Evolutionary conservation across 1,140 invertebrate genomes (phyloP), one percentile per base, ranked within the genome.

Genomic region (Trichomalopsis sarcophagae): DNA sequence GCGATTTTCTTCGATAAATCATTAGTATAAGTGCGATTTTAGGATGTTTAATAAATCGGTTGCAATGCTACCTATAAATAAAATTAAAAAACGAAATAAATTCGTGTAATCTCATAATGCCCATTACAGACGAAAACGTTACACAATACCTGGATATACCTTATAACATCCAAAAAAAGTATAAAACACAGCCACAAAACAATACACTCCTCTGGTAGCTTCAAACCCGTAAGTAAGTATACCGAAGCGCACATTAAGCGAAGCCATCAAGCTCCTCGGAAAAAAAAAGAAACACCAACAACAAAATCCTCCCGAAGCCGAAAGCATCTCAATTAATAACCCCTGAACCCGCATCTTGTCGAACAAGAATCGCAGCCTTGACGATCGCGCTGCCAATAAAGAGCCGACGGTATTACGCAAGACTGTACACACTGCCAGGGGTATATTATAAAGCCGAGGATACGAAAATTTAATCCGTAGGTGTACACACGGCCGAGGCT

Each of bases 271-370:
- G 69, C 10, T n/a, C 2, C 17, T 27, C 4, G n/a, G 14, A 55
- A 14, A 62, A 62, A 62, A 62, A n/a, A 62, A 62, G 17, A n/a
- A 21, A n/a, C 17, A n/a, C n/a, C 55, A 62, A 62, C 55, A 62
- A n/a, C 55, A 62, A 62, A 62, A 62, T 17, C 55, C 55, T n/a
- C 4, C 55, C 55, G 55, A 62, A 21, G 27, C 23, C 1, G n/a
- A 11, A 11, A 77, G 75, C 44, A 23, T 77, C 75, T 77, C 75
- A 77, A 77, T 77, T 77, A 77, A 77, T 77, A 77, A 77, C 10
- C 75, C 40, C 17, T 47, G 44, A 77, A 77, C 40, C 40, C 47
- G 75, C 73, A 40, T 75, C 73, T 47, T 50, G 75, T 50, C 40
- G 40, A 27, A 77, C 75, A 77, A 47, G 44, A 11, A 33, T 55